Evolutionary conservation across 2,113 vertebrate species (phyloP).

Genomic region (Lampris incognitus): DNA sequence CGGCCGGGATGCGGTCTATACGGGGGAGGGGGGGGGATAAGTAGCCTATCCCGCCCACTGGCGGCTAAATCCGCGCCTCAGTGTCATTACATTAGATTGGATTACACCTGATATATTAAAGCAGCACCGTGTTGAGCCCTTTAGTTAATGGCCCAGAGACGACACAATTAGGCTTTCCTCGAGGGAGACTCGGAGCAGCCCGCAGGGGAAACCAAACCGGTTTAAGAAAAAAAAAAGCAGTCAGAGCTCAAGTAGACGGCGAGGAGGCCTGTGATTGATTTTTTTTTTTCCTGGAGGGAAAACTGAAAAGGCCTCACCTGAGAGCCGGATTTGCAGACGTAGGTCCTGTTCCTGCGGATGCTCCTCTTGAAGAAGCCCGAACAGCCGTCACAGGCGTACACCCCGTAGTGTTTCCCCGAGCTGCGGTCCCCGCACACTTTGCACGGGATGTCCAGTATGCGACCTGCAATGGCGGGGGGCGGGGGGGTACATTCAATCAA

Average conservation of each 20-base stretch:
- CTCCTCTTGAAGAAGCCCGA: conserved; percentile 99
- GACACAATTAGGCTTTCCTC: conserved; percentile 72
- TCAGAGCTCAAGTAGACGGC: no score
- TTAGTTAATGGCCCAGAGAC: conserved; percentile 65
- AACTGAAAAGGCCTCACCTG: conserved; percentile 84
- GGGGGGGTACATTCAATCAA: conserved; percentile 19
- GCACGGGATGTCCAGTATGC: conserved; percentile 98
- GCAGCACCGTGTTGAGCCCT: conserved; percentile 62
- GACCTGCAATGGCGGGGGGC: conserved; percentile 81
- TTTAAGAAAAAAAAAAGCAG: no score
- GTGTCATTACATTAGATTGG: conserved; percentile 82
- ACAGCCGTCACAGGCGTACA: conserved; percentile 98
- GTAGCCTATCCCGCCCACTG: conserved; percentile 78
- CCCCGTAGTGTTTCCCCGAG: conserved; percentile 98
- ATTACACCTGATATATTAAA: conserved; percentile 82
- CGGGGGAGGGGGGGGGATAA: conserved; percentile 52
- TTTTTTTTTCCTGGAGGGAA: neutral
- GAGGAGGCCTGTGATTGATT: no score
- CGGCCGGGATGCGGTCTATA: conserved; percentile 69
- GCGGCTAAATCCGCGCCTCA: conserved; percentile 75
- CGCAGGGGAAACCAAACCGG: conserved; percentile 1
- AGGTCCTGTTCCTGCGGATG: conserved; percentile 96
- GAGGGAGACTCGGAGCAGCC: conserved; percentile 51
- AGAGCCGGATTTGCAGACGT: conserved; percentile 98
- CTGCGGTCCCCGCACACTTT: conserved; percentile 98